Evolutionary conservation across 1,140 invertebrate species (phyloP).

Genomic region (Anoplophora glabripennis): DNA sequence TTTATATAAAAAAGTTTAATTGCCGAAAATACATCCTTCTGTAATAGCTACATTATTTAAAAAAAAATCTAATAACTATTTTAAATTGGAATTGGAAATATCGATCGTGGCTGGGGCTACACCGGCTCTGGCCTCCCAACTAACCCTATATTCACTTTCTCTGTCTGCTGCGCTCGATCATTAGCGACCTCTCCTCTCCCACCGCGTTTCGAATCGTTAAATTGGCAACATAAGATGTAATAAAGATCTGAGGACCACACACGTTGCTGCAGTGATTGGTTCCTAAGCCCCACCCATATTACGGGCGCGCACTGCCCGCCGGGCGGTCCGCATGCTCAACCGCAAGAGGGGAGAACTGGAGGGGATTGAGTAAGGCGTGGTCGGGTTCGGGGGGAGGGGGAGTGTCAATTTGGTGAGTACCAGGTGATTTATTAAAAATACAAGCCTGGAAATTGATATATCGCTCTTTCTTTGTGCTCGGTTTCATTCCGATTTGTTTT

Average conservation of each 20-base stretch:
- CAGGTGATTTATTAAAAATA: conserved; percentile 32
- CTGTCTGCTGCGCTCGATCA: conserved; percentile 9
- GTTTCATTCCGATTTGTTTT: conserved; percentile 31
- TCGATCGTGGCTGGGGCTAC: too few species aligned
- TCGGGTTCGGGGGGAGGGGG: conserved; percentile 8
- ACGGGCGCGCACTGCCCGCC: neutral
- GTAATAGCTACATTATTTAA: too few species aligned
- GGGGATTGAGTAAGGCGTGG: conserved; percentile 5
- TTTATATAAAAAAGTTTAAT: too few species aligned
- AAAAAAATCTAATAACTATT: too few species aligned
- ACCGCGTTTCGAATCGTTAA: conserved; percentile 40
- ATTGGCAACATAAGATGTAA: conserved; percentile 45
- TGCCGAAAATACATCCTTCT: too few species aligned
- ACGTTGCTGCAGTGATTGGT: conserved; percentile 46
- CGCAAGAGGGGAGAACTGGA: conserved; percentile 12
- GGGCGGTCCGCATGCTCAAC: neutral
- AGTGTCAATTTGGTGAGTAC: conserved; percentile 38
- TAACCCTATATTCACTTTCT: too few species aligned
- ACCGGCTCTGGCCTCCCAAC: too few species aligned
- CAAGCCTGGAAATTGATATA: conserved; percentile 28
- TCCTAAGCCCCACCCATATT: conserved; percentile 26
- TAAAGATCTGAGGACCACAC: conserved; percentile 48
- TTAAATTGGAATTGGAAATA: too few species aligned
- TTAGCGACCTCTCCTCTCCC: conserved; percentile 18
- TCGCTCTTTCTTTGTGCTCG: conserved; percentile 27